Evolutionary conservation across 2,888 invertebrate genomes (phyloP).

Genomic region (Trachelus iudaicus): DNA sequence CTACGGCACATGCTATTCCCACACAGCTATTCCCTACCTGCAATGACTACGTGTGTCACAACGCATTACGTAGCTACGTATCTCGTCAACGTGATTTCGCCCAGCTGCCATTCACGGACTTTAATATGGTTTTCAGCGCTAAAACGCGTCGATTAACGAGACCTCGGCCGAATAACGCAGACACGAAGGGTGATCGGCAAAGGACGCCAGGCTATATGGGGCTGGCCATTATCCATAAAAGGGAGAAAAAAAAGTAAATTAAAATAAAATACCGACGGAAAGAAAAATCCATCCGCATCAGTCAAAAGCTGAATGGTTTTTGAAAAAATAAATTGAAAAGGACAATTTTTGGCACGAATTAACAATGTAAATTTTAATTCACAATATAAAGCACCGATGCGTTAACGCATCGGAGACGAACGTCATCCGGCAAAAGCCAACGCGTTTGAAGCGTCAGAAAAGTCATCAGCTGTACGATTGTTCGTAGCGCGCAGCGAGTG

Average conservation of each 20-base stretch:
- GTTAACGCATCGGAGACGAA: background rate
- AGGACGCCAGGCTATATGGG: background rate
- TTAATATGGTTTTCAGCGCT: conserved; percentile 47
- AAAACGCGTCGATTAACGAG: conserved; percentile 44
- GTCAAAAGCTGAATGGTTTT: background rate
- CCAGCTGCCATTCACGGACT: conserved; percentile 40
- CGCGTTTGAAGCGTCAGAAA: background rate
- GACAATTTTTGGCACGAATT: background rate
- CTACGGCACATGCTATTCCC: background rate
- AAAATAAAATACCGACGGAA: background rate
- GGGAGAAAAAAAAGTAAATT: background rate
- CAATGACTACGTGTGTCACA: conserved; percentile 6
- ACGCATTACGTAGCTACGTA: conserved; percentile 28
- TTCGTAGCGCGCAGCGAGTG: background rate
- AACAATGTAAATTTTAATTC: background rate
- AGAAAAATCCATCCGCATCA: background rate
- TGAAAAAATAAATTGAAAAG: background rate
- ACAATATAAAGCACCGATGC: background rate
- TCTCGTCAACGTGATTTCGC: conserved; percentile 42
- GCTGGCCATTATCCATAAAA: background rate
- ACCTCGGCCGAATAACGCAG: conserved; percentile 33
- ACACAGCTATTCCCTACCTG: background rate
- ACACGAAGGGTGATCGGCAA: background rate
- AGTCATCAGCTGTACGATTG: background rate
- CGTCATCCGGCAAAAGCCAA: background rate